Evolutionary conservation across 2,113 vertebrate genomes (phyloP), one percentile per base, ranked within the genome.

Genomic region (Tyto alba): DNA sequence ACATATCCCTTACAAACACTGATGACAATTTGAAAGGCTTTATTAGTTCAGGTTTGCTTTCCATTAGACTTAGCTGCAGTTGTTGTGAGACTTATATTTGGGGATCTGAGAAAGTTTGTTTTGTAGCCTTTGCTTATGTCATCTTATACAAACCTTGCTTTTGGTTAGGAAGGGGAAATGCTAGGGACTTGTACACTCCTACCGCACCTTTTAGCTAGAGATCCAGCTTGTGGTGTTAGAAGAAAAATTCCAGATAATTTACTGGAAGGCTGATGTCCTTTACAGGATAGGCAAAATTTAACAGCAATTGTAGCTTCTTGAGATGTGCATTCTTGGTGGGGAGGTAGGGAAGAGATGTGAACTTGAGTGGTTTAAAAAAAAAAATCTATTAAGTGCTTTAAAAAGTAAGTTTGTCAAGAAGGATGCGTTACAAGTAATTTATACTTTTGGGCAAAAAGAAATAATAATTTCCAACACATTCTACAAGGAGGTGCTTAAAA

Each of bases 361-460:
- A 40, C 25, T 76, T 43, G 8, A 79, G 16, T n/a, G 30, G 16
- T 34, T n/a, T 50, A 7, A 52, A 45, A 64, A 36, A 59, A 26
- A 23, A 36, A 18, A 12, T 4, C 0, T 8, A 53, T 19, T 20
- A 36, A 9, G 0, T 67, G 23, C 26, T 53, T 41, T 0, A 18
- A 43, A 43, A 27, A 16, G 1, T 14, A 25, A n/a, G 4, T 27
- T 48, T 88, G 41, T 4, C 38, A 38, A 75, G 66, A 68, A 50
- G 41, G 9, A 23, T 78, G 48, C 0, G 0, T 85, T 40, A 32
- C 6, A 43, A 68, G 27, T 23, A 52, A 36, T 36, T 20, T 59
- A 20, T 88, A 7, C 15, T 86, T 78, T 10, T 32, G 22, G n/a
- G 9, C 0, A 34, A n/a, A 20, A 26, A 40, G 20, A 48, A 20